Conservation (phyloP, 2,113 vertebrate species). For the Kryptolebias marmoratus region DNA sequence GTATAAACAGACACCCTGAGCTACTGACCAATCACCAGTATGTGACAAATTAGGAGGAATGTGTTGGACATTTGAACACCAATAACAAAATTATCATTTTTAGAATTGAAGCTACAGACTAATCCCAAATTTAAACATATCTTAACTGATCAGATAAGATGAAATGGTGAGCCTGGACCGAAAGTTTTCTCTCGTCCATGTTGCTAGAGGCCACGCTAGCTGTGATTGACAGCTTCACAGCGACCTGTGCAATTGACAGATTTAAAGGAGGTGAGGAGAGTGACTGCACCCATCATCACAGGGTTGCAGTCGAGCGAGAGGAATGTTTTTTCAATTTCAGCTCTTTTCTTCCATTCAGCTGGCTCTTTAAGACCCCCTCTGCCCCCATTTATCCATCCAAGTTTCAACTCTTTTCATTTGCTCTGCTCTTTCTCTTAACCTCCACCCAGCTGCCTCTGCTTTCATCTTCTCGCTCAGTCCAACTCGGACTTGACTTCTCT, state of each 20-base stretch:
- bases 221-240: constrained; percentile 41
- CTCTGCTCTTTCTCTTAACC: constrained; percentile 21
- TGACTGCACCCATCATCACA: constrained; percentile 29
- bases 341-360: constrained; percentile 5
- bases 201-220: neutral
- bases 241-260: constrained; percentile 39
- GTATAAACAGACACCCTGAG: no score
- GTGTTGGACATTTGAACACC: no score
- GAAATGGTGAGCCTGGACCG: constrained; percentile 17
- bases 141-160: constrained; percentile 25
- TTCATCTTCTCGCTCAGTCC: constrained; percentile 46
- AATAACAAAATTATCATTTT: neutral
- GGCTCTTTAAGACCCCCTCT: constrained; percentile 23
- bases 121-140: neutral
- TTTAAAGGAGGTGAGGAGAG: constrained; percentile 36
- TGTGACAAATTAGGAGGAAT: no score
- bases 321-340: constrained; percentile 14
- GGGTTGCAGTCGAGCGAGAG: constrained; percentile 17
- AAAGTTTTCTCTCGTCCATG: constrained; percentile 1
- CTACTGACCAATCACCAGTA: no score
- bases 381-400: constrained; percentile 7
- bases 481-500: constrained; percentile 41
- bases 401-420: constrained; percentile 43
- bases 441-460: constrained; percentile 35
- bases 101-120: neutral